phyloP scores from a whole-genome alignment of 1,140 invertebrate species.

The Trigoniulus corallinus region DNA sequence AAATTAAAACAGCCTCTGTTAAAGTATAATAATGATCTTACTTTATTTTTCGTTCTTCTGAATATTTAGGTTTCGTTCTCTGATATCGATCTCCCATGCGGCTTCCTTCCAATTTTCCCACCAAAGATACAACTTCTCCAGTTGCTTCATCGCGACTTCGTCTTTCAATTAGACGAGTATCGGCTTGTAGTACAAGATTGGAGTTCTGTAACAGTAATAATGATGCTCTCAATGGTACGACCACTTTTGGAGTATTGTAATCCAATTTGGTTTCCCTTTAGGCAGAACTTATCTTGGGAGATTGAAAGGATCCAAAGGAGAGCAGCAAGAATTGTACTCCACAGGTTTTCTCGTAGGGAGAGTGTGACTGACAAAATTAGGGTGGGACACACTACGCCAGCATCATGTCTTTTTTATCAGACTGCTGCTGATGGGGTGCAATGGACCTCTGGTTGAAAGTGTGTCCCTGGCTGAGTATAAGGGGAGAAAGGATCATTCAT shows the following conservation, averaged over 20 bases:
- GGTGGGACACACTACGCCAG: too few species aligned
- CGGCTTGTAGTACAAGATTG: conserved; percentile 98
- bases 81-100: conserved; percentile 91
- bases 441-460: too few species aligned
- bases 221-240: background rate
- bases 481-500: too few species aligned
- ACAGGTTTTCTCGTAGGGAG: too few species aligned
- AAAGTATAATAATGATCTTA: conserved; percentile 28
- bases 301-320: too few species aligned
- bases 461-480: too few species aligned
- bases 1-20: conserved; percentile 1
- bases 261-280: too few species aligned
- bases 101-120: conserved; percentile 77
- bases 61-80: conserved; percentile 58
- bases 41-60: conserved; percentile 81
- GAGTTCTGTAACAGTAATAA: conserved; percentile 64
- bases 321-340: too few species aligned
- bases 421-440: too few species aligned
- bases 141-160: conserved; percentile 96
- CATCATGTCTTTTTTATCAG: too few species aligned
- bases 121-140: conserved; percentile 90
- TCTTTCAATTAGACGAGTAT: conserved; percentile 91
- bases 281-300: too few species aligned
- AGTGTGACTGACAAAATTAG: too few species aligned
- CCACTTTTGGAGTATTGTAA: background rate